Base-by-base conservation (phyloP, 53 echinoderm and acorn worm genomes). In the Stichopus horrens region DNA sequence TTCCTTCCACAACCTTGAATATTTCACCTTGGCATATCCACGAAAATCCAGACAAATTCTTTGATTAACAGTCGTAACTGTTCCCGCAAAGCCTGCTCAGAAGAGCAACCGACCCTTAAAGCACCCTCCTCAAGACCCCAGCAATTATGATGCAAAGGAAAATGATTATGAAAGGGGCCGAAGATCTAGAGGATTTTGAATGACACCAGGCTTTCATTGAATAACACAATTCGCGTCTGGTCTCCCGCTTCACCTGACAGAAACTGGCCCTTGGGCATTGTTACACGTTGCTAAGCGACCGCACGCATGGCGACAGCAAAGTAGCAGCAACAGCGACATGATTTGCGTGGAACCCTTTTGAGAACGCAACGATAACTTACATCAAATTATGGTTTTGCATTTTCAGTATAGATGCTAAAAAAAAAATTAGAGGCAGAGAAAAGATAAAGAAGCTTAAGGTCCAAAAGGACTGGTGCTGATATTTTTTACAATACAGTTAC, bases 241-340 rank as follows among this genome's bases (percentile, higher is more conserved):
- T 71, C 71, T 71, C 0, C 71, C 71, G 71, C 71, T 71, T 18
- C 71, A 71, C 71, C 71, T 71, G 14, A 13, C 18, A 16, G 18
- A 71, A 71, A 5, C n/a, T 71, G 18, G 71, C n/a, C 71, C 7
- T 71, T 6, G 18, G 18, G 71, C 18, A 71, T 71, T 71, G 71
- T 71, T 71, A 21, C 71, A 71, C 71, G 71, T 71, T 71, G 71
- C 71, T 71, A 71, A 5, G 71, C 20, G 19, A 71, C 71, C 71
- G 19, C 71, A 71, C 71, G 71, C n/a, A 71, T 4, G n/a, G 71
- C 14, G 16, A 71, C 71, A 4, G 71, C 6, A 20, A 20, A 71
- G 19, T 18, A 20, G 14, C n/a, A n/a, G 19, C 6, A n/a, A 20
- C n/a, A 16, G 18, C 71, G 18, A 7, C 21, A 71, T 18, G 18